phyloP scores from a whole-genome alignment of 2,888 invertebrate genomes.

The Leuctra nigra region DNA sequence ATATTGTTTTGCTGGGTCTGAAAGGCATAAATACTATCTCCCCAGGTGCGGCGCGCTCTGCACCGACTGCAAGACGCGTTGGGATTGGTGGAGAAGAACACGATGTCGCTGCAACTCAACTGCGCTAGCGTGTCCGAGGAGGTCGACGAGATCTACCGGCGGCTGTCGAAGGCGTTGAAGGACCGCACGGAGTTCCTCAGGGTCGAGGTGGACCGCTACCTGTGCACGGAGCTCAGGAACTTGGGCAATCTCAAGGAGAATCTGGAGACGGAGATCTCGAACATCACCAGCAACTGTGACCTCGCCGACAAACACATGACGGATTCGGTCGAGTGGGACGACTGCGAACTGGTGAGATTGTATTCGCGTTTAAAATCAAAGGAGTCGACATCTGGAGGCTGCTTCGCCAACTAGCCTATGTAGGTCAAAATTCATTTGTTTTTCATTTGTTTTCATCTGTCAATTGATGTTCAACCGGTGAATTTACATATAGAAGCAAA shows the following conservation, averaged over 20 bases:
- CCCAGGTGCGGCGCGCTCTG: constrained; percentile 70
- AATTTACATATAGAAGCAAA: no score
- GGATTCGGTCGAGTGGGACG: constrained; percentile 85
- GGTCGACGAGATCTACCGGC: constrained; percentile 85
- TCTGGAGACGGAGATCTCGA: constrained; percentile 88
- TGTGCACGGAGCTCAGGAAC: constrained; percentile 79
- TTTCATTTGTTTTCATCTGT: no score
- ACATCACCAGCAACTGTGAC: constrained; percentile 95
- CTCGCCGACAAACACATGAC: constrained; percentile 91
- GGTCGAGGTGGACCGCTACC: constrained; percentile 87
- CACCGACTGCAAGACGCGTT: constrained; percentile 85
- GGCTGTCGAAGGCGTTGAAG: constrained; percentile 81
- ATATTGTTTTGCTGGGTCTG: no score
- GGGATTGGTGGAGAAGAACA: constrained; percentile 79
- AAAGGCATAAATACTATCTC: no score
- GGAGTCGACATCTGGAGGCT: no score
- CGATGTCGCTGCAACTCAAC: constrained; percentile 79
- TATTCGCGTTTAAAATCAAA: no score
- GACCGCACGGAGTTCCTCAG: constrained; percentile 82
- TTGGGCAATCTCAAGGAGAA: constrained; percentile 85
- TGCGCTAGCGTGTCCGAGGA: constrained; percentile 87
- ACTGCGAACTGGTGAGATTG: constrained; percentile 62
- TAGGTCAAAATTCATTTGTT: no score
- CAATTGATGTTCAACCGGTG: no score
- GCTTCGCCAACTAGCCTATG: no score